These are phyloP conservation scores for Zophobas atratus DNA, from an alignment of 1,140 invertebrate genomes.

Conservation along the genomic window DNA sequence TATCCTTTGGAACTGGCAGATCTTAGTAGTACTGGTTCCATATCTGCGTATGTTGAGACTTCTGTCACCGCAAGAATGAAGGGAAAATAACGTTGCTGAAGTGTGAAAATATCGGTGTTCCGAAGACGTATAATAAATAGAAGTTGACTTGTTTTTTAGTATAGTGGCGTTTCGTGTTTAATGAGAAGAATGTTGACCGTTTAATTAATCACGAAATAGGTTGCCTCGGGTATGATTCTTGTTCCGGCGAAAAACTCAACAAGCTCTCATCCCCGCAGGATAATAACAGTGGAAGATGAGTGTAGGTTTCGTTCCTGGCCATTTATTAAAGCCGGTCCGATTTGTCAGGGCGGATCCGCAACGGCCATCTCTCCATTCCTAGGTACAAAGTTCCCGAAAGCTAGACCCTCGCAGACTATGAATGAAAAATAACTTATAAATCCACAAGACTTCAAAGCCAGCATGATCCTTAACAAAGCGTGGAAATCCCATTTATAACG, in stretches of 20 bases:
- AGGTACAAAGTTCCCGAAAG: not conserved
- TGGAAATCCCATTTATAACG: constrained; percentile 44
- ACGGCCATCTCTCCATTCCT: not conserved
- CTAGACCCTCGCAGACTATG: constrained; percentile 2
- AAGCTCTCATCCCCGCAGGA: not conserved
- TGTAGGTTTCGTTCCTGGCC: not conserved
- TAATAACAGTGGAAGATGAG: not conserved
- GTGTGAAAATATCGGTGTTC: too few relatives aligned
- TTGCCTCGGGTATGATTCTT: too few relatives aligned
- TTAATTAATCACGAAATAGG: too few relatives aligned
- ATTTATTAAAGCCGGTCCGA: not conserved
- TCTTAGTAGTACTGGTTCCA: too few relatives aligned
- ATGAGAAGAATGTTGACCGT: too few relatives aligned
- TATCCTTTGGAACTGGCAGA: too few relatives aligned
- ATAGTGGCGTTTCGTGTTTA: too few relatives aligned
- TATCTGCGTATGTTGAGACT: too few relatives aligned
- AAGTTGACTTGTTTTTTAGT: too few relatives aligned
- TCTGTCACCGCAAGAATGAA: too few relatives aligned
- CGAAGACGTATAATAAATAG: too few relatives aligned
- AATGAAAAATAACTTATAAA: constrained; percentile 47
- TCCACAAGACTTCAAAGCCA: constrained; percentile 45
- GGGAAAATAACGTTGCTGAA: too few relatives aligned
- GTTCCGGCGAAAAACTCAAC: not conserved
- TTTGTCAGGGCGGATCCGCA: not conserved
- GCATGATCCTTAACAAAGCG: constrained; percentile 45